These are phyloP conservation scores for Sphaerophoria taeniata DNA, from an alignment of 2,888 invertebrate genomes.

Conservation along the genomic window DNA sequence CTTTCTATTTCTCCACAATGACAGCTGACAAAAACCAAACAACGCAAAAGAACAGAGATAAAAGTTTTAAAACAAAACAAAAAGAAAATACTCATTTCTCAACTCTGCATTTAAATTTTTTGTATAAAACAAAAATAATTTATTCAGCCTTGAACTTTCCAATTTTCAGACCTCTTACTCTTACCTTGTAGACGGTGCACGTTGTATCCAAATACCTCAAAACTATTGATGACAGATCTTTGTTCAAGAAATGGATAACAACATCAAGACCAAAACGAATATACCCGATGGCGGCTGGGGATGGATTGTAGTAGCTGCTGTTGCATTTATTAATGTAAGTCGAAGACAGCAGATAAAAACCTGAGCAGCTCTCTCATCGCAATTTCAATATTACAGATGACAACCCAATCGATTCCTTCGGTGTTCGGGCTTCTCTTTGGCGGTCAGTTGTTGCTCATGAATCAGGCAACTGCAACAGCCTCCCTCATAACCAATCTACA, in stretches of 20 bases:
- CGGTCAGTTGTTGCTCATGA: conserved; percentile 86
- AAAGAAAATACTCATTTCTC: too few relatives aligned
- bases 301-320: conserved; percentile 88
- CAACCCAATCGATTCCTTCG: conserved; percentile 88
- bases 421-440: conserved; percentile 88
- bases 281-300: conserved; percentile 90
- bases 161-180: neutral
- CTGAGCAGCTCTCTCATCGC: neutral
- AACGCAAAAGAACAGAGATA: too few relatives aligned
- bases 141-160: too few relatives aligned
- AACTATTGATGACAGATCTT: neutral
- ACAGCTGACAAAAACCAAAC: too few relatives aligned
- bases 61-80: too few relatives aligned
- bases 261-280: neutral
- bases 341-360: conserved; percentile 10
- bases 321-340: conserved; percentile 87
- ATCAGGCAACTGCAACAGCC: conserved; percentile 87
- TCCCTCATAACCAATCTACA: conserved; percentile 88
- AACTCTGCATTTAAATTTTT: too few relatives aligned
- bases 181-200: neutral
- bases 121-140: too few relatives aligned
- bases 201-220: neutral
- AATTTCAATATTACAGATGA: conserved; percentile 83
- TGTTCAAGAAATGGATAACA: conserved; percentile 42
- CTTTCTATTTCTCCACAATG: too few relatives aligned